Base-by-base conservation (phyloP, 2,888 invertebrate genomes). In the Odontomyia ornata region DNA sequence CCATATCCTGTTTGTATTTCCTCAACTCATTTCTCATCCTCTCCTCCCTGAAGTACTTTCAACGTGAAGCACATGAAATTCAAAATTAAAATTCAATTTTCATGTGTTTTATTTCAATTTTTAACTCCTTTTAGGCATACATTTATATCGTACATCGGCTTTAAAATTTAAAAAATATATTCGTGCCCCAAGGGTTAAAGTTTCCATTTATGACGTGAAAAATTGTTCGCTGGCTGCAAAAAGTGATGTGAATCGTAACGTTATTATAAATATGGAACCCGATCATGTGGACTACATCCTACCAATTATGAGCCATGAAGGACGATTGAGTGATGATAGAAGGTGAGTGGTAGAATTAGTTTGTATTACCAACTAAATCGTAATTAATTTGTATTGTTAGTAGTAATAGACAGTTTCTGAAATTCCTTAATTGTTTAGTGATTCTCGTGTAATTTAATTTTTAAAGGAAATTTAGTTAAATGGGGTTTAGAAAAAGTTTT, bases 111-210 rank as follows among this genome's bases (percentile, higher is more conserved):
- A n/a, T n/a, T 1, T 62, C 9, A 62, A 62, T n/a, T 64, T 4
- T 0, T n/a, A 13, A 64, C 25, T 64, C 36, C 30, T 13, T 64
- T 13, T 4, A 79, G 78, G 78, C 1, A 23, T 79, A 64, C 52
- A 76, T 43, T 15, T 79, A 27, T 60, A 71, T 36, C 30, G 75
- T 28, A 76, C 76, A 7, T 73, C 67, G 9, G 56, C 62, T 43
- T 65, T 79, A 47, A 71, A 75, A 52, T 79, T 79, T 25, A 77
- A 77, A 15, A 77, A 62, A 18, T 71, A 62, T n/a, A 73, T 79
- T 4, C 57, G 75, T 11, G 3, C 64, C 1, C 77, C 77, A 2
- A n/a, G 75, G 13, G 43, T 79, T 0, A 65, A 67, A 46, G 67
- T 77, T 11, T 79, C 79, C 11, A 30, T 77, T 15, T 77, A 52